Base-by-base conservation (phyloP, 53 echinoderm and acorn worm species). In the Antedon mediterranea region DNA sequence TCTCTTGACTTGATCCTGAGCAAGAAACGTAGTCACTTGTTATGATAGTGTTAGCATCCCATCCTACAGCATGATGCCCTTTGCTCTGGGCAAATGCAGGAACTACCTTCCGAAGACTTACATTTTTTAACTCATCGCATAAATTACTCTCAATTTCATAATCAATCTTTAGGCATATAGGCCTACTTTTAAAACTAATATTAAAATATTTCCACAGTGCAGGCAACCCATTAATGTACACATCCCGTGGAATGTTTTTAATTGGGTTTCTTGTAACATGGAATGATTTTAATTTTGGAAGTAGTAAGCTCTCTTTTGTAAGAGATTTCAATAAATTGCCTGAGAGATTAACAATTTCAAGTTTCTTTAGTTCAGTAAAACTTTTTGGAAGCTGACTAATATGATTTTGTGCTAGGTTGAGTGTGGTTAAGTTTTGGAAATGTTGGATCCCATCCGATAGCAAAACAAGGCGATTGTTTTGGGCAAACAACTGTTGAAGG, bases 21-120 rank as follows among this genome's bases (percentile, higher is more conserved):
- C 83, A 87, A 0, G 97, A 92, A 13, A 89, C 97, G 89, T 95
- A 95, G 71, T 95, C 92, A 81, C 97, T 95, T 0, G 97, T 95
- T 3, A 31, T 13, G 2, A 32, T 4, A 8, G 31, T 31, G 11
- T 73, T 4, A 31, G 9, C 29, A 73, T 73, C 31, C 32, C 13
- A 57, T 18, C 57, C 32, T n/a, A n/a, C n/a, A 13, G 74, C 74
- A 73, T 7, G 74, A 73, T 73, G 2, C 23, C 15, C 14, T 26
- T 57, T 57, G 20, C 57, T 57, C 23, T 57, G 57, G 23, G 18
- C 20, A 13, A 57, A 3, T 18, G 23, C 57, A 15, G 57, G 23
- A 3, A 18, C 57, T 23, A 26, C 23, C 23, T 57, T 57, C 13
- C 57, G 57, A 23, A 57, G 57, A 18, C 20, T 57, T 26, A 57